phyloP scores from a whole-genome alignment of 2,888 invertebrate genomes.

The Phymatocera aterrima region DNA sequence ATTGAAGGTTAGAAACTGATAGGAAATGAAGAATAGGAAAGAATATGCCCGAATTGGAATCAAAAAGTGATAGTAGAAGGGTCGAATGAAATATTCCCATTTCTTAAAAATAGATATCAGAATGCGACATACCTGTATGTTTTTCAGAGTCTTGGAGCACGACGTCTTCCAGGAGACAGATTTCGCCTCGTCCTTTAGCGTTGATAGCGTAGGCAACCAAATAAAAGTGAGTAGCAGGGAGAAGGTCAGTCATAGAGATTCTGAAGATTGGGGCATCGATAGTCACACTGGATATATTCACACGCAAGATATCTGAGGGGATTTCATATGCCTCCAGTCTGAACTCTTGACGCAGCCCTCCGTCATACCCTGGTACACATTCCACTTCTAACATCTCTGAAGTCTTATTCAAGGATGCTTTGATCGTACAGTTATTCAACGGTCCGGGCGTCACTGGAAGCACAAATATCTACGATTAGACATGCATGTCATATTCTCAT shows the following conservation, averaged over 20 bases:
- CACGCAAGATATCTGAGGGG: slow-evolving; percentile 81
- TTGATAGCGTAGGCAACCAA: slow-evolving; percentile 89
- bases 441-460: slow-evolving; percentile 86
- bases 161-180: slow-evolving; percentile 89
- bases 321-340: slow-evolving; percentile 89
- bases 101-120: background rate
- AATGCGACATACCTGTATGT: slow-evolving; percentile 81
- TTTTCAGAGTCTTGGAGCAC: slow-evolving; percentile 92
- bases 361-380: slow-evolving; percentile 92
- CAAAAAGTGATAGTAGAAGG: no score
- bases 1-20: no score
- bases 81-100: background rate
- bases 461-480: background rate
- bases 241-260: slow-evolving; percentile 78
- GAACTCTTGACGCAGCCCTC: slow-evolving; percentile 91
- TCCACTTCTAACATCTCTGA: slow-evolving; percentile 84
- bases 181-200: slow-evolving; percentile 90
- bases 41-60: no score
- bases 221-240: slow-evolving; percentile 75
- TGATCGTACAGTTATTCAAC: slow-evolving; percentile 90
- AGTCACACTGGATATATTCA: slow-evolving; percentile 82
- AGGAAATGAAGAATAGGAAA: no score
- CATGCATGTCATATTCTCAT: no score
- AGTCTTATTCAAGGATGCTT: slow-evolving; percentile 79
- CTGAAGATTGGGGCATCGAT: slow-evolving; percentile 80